Evolutionary conservation across 1,140 invertebrate species (phyloP), one percentile per base, ranked within the genome.

Genomic region (Hormaphis cornu): DNA sequence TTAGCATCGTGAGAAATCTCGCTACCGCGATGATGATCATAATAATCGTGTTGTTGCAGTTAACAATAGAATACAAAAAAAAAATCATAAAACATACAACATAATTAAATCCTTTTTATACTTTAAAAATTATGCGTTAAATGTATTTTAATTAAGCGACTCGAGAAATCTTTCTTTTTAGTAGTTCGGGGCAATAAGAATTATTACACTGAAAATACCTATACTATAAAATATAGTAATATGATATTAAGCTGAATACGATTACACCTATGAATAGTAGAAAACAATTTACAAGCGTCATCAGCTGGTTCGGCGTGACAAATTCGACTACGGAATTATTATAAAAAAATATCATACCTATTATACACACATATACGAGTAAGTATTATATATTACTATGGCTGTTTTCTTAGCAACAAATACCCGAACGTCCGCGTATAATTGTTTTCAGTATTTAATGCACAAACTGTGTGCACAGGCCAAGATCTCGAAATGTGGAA

Each of bases 1-100:
- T 61, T 42, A 61, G 37, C 20, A 20, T 61, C 53, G 56, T 61
- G 56, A 61, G 40, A 61, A 61, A 44, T 61, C 40, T 61, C 22
- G 10, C 56, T 14, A 28, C 24, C 24, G 28, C 37, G 16, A 20
- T 56, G 4, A 33, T 33, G 5, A 33, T 33, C 30, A 4, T n/a
- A n/a, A 33, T 9, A 33, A 6, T 9, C 53, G 26, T 59, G 20
- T 37, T 42, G 20, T 61, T 59, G 20, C 24, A 26, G 20, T 61
- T 42, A 61, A 44, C 56, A 61, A 61, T 61, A 61, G 24, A 14
- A n/a, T n/a, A n/a, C n/a, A n/a, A n/a, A n/a, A 28, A 18, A 59
- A 59, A 59, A 26, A 18, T 28, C 20, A 44, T 59, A 8, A 37
- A 56, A 56, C n/a, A 26, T 18, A 61, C 24, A 20, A 8, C 7